A percentile compares a stretch with the other conserved stretches of the same genome.
Conservation (phyloP, 2,797 vertebrate genomes). For the Sibirionetta formosa region DNA sequence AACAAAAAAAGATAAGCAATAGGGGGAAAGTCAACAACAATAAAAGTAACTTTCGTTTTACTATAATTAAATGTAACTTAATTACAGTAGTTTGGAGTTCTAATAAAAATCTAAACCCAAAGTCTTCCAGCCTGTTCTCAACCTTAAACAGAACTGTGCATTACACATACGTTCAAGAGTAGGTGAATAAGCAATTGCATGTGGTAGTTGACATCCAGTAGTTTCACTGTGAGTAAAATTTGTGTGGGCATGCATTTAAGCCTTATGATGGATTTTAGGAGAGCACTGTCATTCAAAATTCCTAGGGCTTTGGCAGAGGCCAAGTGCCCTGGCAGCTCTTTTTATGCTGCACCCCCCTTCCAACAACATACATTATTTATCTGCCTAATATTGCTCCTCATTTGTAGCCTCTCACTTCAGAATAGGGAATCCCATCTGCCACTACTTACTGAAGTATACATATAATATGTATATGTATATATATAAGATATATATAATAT, state of each 20-base stretch:
- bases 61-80: not conserved
- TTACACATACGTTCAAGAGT: rapidly evolving
- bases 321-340: not conserved
- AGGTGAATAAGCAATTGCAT: not conserved
- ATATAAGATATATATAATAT: not conserved
- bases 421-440: not conserved
- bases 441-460: rapidly evolving
- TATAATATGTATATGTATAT: not conserved
- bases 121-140: not conserved
- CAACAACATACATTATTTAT: rapidly evolving
- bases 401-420: not conserved
- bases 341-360: rapidly evolving
- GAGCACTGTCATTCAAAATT: not conserved
- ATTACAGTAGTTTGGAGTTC: not conserved
- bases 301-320: not conserved
- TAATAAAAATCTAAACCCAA: not conserved
- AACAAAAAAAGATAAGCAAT: not conserved
- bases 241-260: not conserved
- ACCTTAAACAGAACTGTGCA: rapidly evolving
- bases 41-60: not conserved
- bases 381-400: not conserved
- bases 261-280: not conserved
- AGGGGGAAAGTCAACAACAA: not conserved
- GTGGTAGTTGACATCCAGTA: not conserved
- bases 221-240: not conserved